phyloP scores from a whole-genome alignment of 2,113 vertebrate genomes.

The Rhinogobius similis region DNA sequence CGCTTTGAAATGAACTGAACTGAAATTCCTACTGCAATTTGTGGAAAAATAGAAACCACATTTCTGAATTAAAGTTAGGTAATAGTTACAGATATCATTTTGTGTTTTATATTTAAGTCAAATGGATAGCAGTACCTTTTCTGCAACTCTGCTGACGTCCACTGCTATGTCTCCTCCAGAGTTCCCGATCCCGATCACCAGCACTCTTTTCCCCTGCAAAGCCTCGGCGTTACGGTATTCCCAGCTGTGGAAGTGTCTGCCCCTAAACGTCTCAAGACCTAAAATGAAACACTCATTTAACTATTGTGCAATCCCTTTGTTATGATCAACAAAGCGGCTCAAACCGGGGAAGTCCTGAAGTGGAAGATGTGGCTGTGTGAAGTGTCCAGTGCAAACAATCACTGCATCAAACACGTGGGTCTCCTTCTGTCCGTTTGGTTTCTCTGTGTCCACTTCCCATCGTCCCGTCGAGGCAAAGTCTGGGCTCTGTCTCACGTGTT shows the following conservation, averaged over 20 bases:
- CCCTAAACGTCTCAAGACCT: constrained; percentile 87
- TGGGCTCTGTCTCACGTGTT: constrained; percentile 69
- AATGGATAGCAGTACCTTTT: constrained; percentile 74
- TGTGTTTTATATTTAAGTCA: too few species aligned
- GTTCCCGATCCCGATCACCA: constrained; percentile 88
- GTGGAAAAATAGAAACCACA: too few species aligned
- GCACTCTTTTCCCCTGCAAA: constrained; percentile 82
- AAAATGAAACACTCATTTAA: constrained; percentile 15
- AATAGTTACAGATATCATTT: too few species aligned
- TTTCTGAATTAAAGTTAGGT: too few species aligned
- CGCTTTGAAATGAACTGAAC: too few species aligned
- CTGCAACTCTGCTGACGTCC: constrained; percentile 84
- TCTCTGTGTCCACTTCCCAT: constrained; percentile 83
- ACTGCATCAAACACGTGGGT: constrained; percentile 83
- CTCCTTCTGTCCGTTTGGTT: constrained; percentile 44
- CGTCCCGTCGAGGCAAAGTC: constrained; percentile 81
- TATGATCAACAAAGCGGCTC: not conserved
- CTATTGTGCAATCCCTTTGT: not conserved
- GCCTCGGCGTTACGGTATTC: constrained; percentile 79
- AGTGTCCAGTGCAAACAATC: constrained; percentile 84
- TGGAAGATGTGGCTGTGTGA: constrained; percentile 76
- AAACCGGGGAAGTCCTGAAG: constrained; percentile 84
- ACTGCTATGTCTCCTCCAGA: constrained; percentile 74
- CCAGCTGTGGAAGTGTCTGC: constrained; percentile 83
- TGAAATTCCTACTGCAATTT: too few species aligned